phyloP scores from a whole-genome alignment of 2,113 vertebrate genomes.

The Laticauda laticaudata region DNA sequence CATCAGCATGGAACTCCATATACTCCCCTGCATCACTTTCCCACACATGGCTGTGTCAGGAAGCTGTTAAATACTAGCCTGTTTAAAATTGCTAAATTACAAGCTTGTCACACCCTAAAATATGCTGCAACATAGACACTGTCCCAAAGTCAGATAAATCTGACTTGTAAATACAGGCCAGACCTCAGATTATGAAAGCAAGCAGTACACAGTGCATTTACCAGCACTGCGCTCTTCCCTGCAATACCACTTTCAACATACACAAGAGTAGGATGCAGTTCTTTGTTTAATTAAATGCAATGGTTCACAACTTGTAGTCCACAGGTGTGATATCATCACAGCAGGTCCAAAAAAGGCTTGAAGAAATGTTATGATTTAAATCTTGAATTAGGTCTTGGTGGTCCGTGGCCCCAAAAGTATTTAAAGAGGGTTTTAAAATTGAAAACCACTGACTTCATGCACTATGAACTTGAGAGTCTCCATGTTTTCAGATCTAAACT shows the following conservation, averaged over 20 bases:
- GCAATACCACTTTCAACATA: not conserved
- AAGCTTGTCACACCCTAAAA: not conserved
- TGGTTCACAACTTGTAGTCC: not conserved
- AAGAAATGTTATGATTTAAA: not conserved
- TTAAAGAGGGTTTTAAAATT: not conserved
- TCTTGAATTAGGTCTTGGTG: not conserved
- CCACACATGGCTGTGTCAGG: not conserved
- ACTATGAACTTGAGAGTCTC: not conserved
- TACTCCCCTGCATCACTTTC: not conserved
- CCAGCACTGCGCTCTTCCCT: not conserved
- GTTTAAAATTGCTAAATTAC: not conserved
- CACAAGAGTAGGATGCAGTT: not conserved
- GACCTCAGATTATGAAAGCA: not conserved
- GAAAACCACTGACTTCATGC: not conserved
- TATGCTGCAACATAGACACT: not conserved
- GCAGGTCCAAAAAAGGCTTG: not conserved
- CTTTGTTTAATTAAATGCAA: not conserved
- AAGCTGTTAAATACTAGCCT: not conserved
- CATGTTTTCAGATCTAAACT: not conserved
- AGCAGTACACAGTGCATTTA: not conserved
- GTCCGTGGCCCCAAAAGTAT: not conserved
- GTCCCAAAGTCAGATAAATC: not conserved
- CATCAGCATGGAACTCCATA: not conserved
- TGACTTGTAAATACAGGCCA: not conserved
- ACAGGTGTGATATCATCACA: not conserved